These are phyloP conservation scores for Drosophila sechellia DNA, from an alignment of 1,140 invertebrate species.

Conservation along the genomic window DNA sequence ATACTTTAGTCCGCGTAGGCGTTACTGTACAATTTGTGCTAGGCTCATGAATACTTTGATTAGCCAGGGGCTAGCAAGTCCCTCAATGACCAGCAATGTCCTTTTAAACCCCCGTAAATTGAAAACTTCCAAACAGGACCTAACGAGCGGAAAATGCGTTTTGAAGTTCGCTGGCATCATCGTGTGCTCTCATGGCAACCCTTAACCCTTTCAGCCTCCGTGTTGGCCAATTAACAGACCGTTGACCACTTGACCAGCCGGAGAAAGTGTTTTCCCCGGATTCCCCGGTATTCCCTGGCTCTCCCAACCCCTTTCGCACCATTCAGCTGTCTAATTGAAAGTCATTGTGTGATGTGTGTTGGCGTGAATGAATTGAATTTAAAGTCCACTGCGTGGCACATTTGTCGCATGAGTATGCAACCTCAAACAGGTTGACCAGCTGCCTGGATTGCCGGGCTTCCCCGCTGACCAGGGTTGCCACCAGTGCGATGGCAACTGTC, in stretches of 20 bases:
- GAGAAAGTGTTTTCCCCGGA: constrained; percentile 18
- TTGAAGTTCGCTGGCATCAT: constrained; percentile 64
- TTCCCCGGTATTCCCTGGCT: not conserved
- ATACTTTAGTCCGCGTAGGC: not conserved
- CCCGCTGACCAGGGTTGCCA: constrained; percentile 33
- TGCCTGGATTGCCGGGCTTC: constrained; percentile 39
- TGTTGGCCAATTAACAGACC: constrained; percentile 69
- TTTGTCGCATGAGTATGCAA: constrained; percentile 44
- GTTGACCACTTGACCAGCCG: constrained; percentile 60
- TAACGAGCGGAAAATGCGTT: constrained; percentile 78
- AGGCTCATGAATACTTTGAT: constrained; percentile 46
- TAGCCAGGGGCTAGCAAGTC: constrained; percentile 28
- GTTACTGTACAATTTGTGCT: constrained; percentile 13
- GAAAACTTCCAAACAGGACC: constrained; percentile 51
- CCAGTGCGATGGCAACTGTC: constrained; percentile 45
- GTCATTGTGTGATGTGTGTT: constrained; percentile 59
- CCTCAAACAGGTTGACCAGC: constrained; percentile 73
- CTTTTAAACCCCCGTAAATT: constrained; percentile 22
- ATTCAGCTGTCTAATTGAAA: constrained; percentile 71
- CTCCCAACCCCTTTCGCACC: not conserved
- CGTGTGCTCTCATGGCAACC: constrained; percentile 14
- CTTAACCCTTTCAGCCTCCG: constrained; percentile 46
- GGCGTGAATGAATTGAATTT: constrained; percentile 51
- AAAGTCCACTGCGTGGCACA: constrained; percentile 26
- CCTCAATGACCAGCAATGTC: constrained; percentile 60